Evolutionary conservation across 2,888 invertebrate species (phyloP).

Genomic region (Dolichopus griseipennis): DNA sequence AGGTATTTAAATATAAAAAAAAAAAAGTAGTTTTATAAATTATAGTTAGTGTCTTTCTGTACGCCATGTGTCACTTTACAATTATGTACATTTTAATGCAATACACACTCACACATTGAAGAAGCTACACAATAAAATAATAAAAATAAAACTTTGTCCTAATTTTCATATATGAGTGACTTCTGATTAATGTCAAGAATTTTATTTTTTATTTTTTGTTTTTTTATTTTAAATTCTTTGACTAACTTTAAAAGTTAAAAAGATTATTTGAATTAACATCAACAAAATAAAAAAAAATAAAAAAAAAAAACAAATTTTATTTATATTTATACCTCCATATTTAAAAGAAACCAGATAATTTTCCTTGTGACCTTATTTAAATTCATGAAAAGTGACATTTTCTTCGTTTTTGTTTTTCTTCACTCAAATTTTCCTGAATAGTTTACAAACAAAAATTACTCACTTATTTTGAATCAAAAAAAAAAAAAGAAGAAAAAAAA

Average conservation of each 20-base stretch:
- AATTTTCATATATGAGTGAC: slow-evolving; percentile 2
- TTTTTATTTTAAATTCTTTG: too few species aligned
- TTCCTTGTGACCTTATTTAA: neutral
- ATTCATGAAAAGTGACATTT: slow-evolving; percentile 2
- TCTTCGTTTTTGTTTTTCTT: neutral
- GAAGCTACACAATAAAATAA: too few species aligned
- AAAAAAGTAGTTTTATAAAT: too few species aligned
- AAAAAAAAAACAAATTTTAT: neutral
- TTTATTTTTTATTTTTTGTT: neutral
- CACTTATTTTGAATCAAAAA: neutral
- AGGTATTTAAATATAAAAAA: too few species aligned
- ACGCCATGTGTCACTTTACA: too few species aligned
- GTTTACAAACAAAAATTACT: neutral
- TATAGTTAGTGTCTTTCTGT: too few species aligned
- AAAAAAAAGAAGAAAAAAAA: neutral
- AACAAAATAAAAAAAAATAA: neutral
- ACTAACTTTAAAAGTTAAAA: neutral
- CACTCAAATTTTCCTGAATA: neutral
- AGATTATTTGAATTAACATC: neutral
- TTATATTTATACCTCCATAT: too few species aligned
- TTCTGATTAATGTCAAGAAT: slow-evolving; percentile 6
- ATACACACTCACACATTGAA: too few species aligned
- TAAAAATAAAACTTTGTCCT: neutral
- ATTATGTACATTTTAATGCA: too few species aligned
- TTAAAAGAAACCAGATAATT: too few species aligned